Conservation (phyloP, 2,888 invertebrate species). For the Perizoma affinitatum region DNA sequence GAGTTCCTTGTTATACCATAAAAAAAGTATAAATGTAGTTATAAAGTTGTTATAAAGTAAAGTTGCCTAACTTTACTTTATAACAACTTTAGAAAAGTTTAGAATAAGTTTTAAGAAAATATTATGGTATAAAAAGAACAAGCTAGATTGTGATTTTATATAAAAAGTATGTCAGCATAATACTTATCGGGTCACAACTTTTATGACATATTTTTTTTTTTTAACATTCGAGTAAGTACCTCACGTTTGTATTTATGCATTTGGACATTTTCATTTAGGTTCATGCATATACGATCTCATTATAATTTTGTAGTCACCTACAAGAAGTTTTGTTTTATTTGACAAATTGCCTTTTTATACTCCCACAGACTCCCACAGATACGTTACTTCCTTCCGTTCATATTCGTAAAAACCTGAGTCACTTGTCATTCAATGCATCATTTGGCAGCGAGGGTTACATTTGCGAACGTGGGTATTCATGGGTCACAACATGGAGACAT, state of each 20-base stretch:
- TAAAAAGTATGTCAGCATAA: no score
- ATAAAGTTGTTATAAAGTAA: not conserved
- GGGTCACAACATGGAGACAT: conserved; percentile 30
- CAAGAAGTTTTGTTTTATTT: not conserved
- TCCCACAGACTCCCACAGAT: conserved; percentile 6
- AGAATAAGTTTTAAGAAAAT: no score
- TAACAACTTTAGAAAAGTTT: no score
- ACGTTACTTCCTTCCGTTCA: conserved; percentile 15
- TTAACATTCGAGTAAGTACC: no score
- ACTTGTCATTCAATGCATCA: conserved; percentile 36
- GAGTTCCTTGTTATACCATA: conserved; percentile 10
- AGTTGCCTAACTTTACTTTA: not conserved
- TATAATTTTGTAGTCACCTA: no score
- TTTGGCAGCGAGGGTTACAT: conserved; percentile 33
- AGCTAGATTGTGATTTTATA: no score
- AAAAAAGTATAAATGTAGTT: not conserved
- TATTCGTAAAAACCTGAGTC: conserved; percentile 26
- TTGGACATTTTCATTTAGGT: no score
- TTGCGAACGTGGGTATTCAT: conserved; percentile 29
- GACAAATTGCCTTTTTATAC: conserved; percentile 7
- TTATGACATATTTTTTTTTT: no score
- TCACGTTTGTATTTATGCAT: no score
- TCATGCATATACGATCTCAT: no score
- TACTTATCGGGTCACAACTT: no score
- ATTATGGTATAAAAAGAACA: no score